Base-by-base conservation (phyloP, 2,797 vertebrate genomes). In the Acanthurus leucopareius region DNA sequence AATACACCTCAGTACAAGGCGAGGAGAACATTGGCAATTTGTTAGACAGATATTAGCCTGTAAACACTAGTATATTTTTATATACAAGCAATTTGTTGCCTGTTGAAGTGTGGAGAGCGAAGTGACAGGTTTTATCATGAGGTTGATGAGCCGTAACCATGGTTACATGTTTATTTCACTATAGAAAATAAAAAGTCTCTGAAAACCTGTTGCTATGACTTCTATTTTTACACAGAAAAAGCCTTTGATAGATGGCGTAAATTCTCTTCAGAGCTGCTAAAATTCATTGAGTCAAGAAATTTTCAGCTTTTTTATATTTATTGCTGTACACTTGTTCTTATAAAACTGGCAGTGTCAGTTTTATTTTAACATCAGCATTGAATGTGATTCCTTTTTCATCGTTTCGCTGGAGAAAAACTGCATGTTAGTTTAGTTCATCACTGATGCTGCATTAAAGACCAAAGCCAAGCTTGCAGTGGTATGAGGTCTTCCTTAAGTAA, bases 11-110 rank as follows among this genome's bases (percentile, higher is more conserved):
- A 38, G 25, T 14, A 38, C 32, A 64, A 69, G 14, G 66, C 59
- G 28, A 59, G 54, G 19, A 25, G 22, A 73, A 69, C 49, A 59
- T n/a, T 72, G 49, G n/a, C 15, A 38, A 63, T 72, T 72, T 82
- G 7, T 80, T 53, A 15, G 2, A 58, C 20, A 20, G 7, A 52
- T 35, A 73, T 71, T 60, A 44, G 48, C 25, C 22, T 11, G 16
- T 70, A 76, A 62, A 69, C 19, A 56, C n/a, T 19, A 9, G 11
- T 52, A 13, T 15, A 14, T 73, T 45, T 20, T 20, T 28, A 22
- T 53, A 47, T 17, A 53, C 2, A 47, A 58, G 20, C 51, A 53
- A 32, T 69, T 10, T 44, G 22, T 48, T 59, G 45, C 51, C 38
- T 16, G 28, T 35, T 57, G 19, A 82, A 52, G 40, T 32, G 0